Percentiles rank a stretch among this genome's conserved stretches.
Evolutionary conservation across 1,140 invertebrate species (phyloP).

Genomic region (Galleria mellonella): DNA sequence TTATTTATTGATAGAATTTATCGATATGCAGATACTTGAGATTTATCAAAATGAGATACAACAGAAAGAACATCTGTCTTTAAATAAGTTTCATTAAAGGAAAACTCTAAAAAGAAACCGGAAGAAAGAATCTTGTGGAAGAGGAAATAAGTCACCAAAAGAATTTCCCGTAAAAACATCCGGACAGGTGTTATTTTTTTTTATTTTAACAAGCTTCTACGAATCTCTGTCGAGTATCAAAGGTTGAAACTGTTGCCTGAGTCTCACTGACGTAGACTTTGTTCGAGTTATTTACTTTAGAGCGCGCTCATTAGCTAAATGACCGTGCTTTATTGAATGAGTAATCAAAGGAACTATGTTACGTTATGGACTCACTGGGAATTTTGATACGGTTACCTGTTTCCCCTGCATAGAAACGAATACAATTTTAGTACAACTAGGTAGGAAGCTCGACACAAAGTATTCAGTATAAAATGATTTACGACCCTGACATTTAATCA

Average conservation of each 20-base stretch:
- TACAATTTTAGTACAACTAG: too few species aligned
- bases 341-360: constrained; percentile 29
- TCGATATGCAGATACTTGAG: not conserved
- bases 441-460: too few species aligned
- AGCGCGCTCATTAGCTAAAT: constrained; percentile 62
- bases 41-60: constrained; percentile 1
- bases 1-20: not conserved
- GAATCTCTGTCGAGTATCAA: constrained; percentile 37
- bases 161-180: constrained; percentile 5
- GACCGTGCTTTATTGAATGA: constrained; percentile 52
- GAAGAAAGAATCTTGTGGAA: not conserved
- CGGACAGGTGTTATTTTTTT: constrained; percentile 23
- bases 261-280: constrained; percentile 50
- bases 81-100: constrained; percentile 6
- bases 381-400: constrained; percentile 1
- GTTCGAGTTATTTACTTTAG: constrained; percentile 59
- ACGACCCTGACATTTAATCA: too few species aligned
- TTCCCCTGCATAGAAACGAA: not conserved
- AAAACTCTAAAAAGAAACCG: not conserved
- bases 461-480: too few species aligned
- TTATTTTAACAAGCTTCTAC: constrained; percentile 27
- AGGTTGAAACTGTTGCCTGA: constrained; percentile 37
- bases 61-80: not conserved
- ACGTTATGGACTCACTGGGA: constrained; percentile 2
- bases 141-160: constrained; percentile 3